Percentiles rank a stretch among this genome's conserved stretches.
Evolutionary conservation across 2,888 invertebrate genomes (phyloP).

Genomic region (Perizoma flavofasciatum): DNA sequence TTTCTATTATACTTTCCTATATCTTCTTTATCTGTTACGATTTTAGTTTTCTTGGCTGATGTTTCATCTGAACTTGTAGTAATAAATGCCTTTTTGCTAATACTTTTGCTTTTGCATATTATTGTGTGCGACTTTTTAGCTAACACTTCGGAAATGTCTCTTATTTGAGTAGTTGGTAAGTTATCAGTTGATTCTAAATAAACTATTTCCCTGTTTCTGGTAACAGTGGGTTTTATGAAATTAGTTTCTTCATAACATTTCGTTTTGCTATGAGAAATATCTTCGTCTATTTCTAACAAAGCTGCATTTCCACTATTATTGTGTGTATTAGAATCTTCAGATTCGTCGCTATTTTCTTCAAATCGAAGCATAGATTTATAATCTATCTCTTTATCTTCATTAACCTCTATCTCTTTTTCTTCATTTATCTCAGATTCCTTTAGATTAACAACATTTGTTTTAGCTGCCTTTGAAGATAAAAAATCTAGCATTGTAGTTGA

Average conservation of each 20-base stretch:
- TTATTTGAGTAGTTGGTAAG: constrained; percentile 71
- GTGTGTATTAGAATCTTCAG: constrained; percentile 13
- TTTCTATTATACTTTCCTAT: constrained; percentile 66
- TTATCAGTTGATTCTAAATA: constrained; percentile 68
- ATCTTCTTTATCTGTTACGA: constrained; percentile 70
- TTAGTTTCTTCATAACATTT: constrained; percentile 5
- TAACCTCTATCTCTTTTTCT: too few species aligned
- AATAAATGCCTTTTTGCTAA: constrained; percentile 42
- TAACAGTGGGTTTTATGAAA: constrained; percentile 12
- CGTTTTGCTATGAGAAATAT: neutral
- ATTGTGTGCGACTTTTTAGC: constrained; percentile 61
- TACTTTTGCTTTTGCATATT: constrained; percentile 57
- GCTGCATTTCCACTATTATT: constrained; percentile 7
- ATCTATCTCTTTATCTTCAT: too few species aligned
- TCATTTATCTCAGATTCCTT: constrained; percentile 2
- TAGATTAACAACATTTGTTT: constrained; percentile 40
- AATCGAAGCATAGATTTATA: constrained; percentile 14
- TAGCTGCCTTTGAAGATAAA: constrained; percentile 59
- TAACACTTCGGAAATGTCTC: constrained; percentile 62
- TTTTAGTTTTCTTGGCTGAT: constrained; percentile 45
- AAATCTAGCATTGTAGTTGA: constrained; percentile 70
- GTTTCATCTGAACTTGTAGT: constrained; percentile 38
- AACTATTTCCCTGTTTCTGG: constrained; percentile 47
- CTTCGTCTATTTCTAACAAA: constrained; percentile 12
- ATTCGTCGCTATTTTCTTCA: constrained; percentile 32